phyloP scores from a whole-genome alignment of 1,140 invertebrate genomes.

The Calephelis nemesis region DNA sequence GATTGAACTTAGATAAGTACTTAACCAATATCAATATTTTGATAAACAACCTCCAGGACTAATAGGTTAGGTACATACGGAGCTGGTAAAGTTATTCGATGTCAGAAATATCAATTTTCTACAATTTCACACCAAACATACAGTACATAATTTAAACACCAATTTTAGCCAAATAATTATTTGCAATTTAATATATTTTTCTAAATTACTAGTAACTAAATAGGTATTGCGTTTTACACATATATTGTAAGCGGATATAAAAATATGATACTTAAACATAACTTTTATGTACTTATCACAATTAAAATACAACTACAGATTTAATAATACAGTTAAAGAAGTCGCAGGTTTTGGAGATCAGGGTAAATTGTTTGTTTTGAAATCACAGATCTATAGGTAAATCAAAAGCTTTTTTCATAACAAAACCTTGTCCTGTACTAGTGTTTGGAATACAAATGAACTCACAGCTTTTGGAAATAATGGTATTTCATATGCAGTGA shows the following conservation, averaged over 20 bases:
- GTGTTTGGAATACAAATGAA: too few relatives aligned
- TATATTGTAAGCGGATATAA: conserved; percentile 9
- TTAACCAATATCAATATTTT: too few relatives aligned
- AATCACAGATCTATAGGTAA: too few relatives aligned
- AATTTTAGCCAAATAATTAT: conserved; percentile 14
- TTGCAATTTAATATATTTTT: conserved; percentile 7
- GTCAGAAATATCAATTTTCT: neutral
- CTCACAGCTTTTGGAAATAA: too few relatives aligned
- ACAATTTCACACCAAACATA: conserved; percentile 5
- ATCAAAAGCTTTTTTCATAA: too few relatives aligned
- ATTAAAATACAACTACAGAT: neutral
- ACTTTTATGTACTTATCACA: conserved; percentile 1
- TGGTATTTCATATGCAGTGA: too few relatives aligned
- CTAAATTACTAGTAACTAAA: conserved; percentile 1
- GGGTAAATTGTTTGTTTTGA: neutral
- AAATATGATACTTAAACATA: conserved; percentile 1
- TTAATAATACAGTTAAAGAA: neutral
- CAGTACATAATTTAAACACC: conserved; percentile 8
- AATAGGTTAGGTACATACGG: too few relatives aligned
- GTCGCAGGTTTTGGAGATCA: neutral
- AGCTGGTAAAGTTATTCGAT: neutral
- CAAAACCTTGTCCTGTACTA: too few relatives aligned
- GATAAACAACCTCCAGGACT: too few relatives aligned
- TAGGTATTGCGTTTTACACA: neutral
- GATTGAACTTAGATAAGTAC: too few relatives aligned